phyloP scores from a whole-genome alignment of 2,888 invertebrate genomes.

The Cremastinae sp. region DNA sequence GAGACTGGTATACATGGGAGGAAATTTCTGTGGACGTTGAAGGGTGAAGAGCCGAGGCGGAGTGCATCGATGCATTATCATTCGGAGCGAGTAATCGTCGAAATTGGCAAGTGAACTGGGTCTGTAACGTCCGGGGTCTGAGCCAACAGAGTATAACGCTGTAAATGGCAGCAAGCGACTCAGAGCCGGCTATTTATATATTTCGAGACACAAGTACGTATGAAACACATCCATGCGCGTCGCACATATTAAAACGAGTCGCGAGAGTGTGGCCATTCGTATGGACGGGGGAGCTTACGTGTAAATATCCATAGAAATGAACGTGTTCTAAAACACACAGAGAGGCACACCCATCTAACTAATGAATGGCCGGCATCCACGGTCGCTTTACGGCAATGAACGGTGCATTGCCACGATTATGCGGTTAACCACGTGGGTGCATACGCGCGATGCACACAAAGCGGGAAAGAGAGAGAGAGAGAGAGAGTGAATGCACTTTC shows the following conservation, averaged over 20 bases:
- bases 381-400: conserved; percentile 61
- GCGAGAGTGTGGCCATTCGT: too few species aligned
- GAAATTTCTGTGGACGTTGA: conserved; percentile 10
- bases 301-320: conserved; percentile 27
- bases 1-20: neutral
- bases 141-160: conserved; percentile 39
- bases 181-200: conserved; percentile 24
- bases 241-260: too few species aligned
- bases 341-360: conserved; percentile 62
- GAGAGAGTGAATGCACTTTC: conserved; percentile 35
- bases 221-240: conserved; percentile 1
- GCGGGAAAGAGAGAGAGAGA: conserved; percentile 5
- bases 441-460: conserved; percentile 19
- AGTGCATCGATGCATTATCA: conserved; percentile 63
- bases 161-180: conserved; percentile 28
- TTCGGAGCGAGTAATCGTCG: conserved; percentile 66
- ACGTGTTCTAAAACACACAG: conserved; percentile 44
- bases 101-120: conserved; percentile 59
- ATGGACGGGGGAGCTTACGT: neutral
- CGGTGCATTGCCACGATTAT: conserved; percentile 61
- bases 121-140: conserved; percentile 48
- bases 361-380: conserved; percentile 63
- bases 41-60: conserved; percentile 11
- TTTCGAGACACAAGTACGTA: conserved; percentile 19
- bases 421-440: conserved; percentile 59